These are phyloP conservation scores for Acipenser oxyrinchus DNA, from an alignment of 2,797 vertebrate genomes.

Conservation along the genomic window DNA sequence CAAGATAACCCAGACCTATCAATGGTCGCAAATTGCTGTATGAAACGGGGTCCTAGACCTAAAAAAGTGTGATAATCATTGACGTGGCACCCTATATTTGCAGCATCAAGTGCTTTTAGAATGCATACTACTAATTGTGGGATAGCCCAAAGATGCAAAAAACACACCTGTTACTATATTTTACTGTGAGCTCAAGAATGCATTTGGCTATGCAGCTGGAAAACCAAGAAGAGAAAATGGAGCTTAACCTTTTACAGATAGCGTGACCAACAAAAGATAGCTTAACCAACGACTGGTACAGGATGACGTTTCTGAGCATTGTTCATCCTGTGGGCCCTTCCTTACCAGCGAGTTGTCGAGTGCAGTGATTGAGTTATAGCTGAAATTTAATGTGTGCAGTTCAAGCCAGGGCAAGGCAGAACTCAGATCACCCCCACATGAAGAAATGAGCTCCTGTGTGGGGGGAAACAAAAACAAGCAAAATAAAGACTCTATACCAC, in stretches of 20 bases:
- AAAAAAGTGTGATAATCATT: too few relatives aligned
- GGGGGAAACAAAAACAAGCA: conserved; percentile 8
- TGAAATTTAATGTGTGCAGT: conserved; percentile 86
- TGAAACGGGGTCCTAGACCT: too few relatives aligned
- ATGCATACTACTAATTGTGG: too few relatives aligned
- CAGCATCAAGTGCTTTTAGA: too few relatives aligned
- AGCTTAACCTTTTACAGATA: not conserved
- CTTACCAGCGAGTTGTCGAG: conserved; percentile 89
- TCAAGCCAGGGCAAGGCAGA: conserved; percentile 91
- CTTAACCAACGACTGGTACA: too few relatives aligned
- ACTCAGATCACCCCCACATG: conserved; percentile 89
- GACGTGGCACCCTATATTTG: too few relatives aligned
- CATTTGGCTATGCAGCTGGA: not conserved
- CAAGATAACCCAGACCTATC: too few relatives aligned
- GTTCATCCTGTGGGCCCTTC: too few relatives aligned
- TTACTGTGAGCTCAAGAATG: too few relatives aligned
- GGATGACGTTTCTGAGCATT: not conserved
- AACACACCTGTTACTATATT: too few relatives aligned
- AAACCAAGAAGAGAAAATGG: not conserved
- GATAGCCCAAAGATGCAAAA: too few relatives aligned
- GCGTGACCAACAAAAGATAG: not conserved
- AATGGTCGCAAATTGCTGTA: too few relatives aligned
- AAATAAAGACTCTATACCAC: conserved; percentile 10
- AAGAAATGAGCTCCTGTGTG: conserved; percentile 81
- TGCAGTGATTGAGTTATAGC: conserved; percentile 76